A percentile compares a stretch with the other conserved stretches of the same genome.
These are phyloP conservation scores for Sylvilagus floridanus DNA, from an alignment of 2,797 vertebrate species.

Conservation along the genomic window DNA sequence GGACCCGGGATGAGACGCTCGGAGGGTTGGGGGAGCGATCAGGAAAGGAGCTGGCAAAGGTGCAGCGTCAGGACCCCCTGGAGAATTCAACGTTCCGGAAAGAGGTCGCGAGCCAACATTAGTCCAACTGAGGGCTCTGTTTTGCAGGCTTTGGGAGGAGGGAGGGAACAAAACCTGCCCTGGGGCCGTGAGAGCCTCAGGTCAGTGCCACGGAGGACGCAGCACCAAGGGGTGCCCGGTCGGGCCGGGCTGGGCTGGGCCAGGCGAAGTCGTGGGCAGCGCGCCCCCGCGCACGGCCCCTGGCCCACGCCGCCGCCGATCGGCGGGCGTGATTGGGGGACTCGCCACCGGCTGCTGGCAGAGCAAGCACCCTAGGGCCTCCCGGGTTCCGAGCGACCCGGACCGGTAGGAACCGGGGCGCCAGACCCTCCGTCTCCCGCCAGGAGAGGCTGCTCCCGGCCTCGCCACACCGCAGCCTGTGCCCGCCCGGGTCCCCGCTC, in stretches of 20 bases:
- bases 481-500: conserved; percentile 82
- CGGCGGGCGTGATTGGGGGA: neutral
- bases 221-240: neutral
- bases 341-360: neutral
- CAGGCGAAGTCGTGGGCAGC: neutral
- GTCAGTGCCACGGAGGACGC: neutral
- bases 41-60: neutral
- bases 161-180: neutral
- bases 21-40: neutral
- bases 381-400: neutral
- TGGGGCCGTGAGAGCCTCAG: neutral
- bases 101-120: neutral
- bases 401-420: no score
- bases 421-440: neutral
- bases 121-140: neutral
- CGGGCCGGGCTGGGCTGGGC: no score
- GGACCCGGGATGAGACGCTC: neutral
- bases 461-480: neutral
- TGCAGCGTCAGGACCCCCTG: neutral
- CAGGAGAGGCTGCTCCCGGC: neutral
- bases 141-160: neutral
- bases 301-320: neutral
- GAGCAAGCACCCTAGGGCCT: neutral
- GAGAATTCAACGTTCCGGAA: neutral
- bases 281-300: neutral